Base-by-base conservation (phyloP, 2,113 vertebrate genomes). In the Leuciscus idus region DNA sequence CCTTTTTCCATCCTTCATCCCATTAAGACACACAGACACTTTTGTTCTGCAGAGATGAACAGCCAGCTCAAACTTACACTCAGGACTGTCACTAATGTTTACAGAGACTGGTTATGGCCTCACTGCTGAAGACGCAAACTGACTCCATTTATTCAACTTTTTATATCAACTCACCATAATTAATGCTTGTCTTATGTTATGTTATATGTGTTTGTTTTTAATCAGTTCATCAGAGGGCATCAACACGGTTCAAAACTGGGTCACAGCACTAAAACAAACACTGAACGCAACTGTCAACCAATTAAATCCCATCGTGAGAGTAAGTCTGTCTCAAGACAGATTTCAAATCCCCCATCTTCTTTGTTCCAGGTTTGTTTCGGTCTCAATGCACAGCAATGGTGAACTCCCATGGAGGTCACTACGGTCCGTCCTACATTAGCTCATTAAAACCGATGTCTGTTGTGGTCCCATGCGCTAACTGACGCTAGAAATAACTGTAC, bases 381-480 rank as follows among this genome's bases (percentile, higher is more conserved):
- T 92, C 92, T 39, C 30, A 36, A 70, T 9, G 28, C 17, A 9
- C 19, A 68, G 30, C 66, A 10, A 19, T 72, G 68, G 68, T 72
- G 2, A 39, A 72, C 88, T 85, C 90, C 89, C 57, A 84, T 85
- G 79, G 90, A 52, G 89, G 48, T 85, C 83, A 89, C 90, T 43
- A 81, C 84, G 68, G 82, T 64, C 81, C 1, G 91, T 92, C 91
- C 92, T 88, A 90, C 91, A 93, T 91, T 64, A 88, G 88, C 88
- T 77, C 90, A 90, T 91, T 92, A 89, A 88, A 92, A 95, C 91
- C 88, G 79, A 94, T 92, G 88, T 85, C 85, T 89, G 88, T 88
- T 74, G 85, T 28, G 88, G 88, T 90, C 90, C 66, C 9, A 57
- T 90, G 87, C 55, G 66, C 83, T 15, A 87, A 85, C 88, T 87